Evolutionary conservation across 30 jellyfish, hydroid and myxozoan genomes (phyloP).

Genomic region (Chrysaora quinquecirrha): DNA sequence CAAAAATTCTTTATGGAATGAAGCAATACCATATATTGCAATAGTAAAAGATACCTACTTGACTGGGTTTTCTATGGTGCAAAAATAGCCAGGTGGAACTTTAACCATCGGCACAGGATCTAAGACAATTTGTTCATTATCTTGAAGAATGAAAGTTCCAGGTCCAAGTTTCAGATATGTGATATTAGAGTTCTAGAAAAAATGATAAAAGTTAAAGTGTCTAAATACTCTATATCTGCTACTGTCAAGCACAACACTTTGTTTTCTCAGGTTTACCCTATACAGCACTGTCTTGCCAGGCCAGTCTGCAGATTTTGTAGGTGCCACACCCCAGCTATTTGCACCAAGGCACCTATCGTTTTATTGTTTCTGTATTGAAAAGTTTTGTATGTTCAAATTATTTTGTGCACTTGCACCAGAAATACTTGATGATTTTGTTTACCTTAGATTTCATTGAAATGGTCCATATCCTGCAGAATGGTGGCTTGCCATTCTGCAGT

Average conservation of each 20-base stretch:
- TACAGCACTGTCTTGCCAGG: neutral
- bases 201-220: neutral
- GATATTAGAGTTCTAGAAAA: constrained; percentile 80
- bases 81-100: constrained; percentile 95
- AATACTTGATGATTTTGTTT: too few species aligned
- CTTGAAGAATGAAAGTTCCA: constrained; percentile 81
- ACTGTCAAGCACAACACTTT: neutral
- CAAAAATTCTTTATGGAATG: too few species aligned
- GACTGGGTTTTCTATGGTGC: constrained; percentile 85
- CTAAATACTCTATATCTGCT: neutral
- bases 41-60: too few species aligned
- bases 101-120: constrained; percentile 93
- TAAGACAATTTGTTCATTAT: constrained; percentile 74
- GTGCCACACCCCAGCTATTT: neutral
- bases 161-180: constrained; percentile 90
- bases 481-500: too few species aligned
- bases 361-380: too few species aligned
- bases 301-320: neutral
- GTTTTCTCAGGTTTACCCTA: neutral
- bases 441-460: too few species aligned
- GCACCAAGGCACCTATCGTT: neutral
- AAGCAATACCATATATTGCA: too few species aligned
- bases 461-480: too few species aligned
- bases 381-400: too few species aligned
- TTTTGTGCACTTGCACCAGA: too few species aligned